Evolutionary conservation across 2,797 vertebrate genomes (phyloP), one percentile per base, ranked within the genome.

Genomic region (Capromys pilorides): DNA sequence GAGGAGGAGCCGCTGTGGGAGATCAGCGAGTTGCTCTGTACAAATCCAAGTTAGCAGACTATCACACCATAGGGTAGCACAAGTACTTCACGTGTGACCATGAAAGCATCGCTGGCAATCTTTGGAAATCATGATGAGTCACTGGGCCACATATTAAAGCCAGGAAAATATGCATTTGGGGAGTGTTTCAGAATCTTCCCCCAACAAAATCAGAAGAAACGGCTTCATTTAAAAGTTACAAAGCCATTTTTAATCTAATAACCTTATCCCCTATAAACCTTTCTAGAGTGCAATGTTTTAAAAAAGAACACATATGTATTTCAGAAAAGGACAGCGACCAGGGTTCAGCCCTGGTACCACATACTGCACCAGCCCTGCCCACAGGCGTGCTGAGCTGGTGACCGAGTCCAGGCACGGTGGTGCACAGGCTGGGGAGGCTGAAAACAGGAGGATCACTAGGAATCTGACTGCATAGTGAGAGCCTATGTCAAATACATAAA

Each of bases 21-120:
- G 77, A 92, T 92, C 41, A 79, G 85, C 77, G 85, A 95, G n/a
- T 49, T 80, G 82, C 81, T 95, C 79, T 96, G 79, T 41, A 57
- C 90, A 88, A 80, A 88, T 64, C 77, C 28, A 67, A 57, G 49
- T 49, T 39, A 73, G 36, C 41, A 45, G 84, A 89, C 86, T 86
- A 94, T 69, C 82, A 87, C 4, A 69, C 49, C 45, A 28, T 6
- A 6, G 24, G 67, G 59, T 75, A 93, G 88, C 31, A 31, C 81
- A 83, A 88, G 10, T n/a, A 66, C 66, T 69, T 78, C 41, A 93
- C 36, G 28, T 69, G 36, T 4, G 57, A 49, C 73, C n/a, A 26
- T 54, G 86, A 54, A 92, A 91, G 49, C 59, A 66, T 4, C 64
- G 66, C 33, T 90, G 62, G 39, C 73, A 77, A 80, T 73, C 62